phyloP scores from a whole-genome alignment of 2,888 invertebrate genomes.

The Drosophila anomelani region DNA sequence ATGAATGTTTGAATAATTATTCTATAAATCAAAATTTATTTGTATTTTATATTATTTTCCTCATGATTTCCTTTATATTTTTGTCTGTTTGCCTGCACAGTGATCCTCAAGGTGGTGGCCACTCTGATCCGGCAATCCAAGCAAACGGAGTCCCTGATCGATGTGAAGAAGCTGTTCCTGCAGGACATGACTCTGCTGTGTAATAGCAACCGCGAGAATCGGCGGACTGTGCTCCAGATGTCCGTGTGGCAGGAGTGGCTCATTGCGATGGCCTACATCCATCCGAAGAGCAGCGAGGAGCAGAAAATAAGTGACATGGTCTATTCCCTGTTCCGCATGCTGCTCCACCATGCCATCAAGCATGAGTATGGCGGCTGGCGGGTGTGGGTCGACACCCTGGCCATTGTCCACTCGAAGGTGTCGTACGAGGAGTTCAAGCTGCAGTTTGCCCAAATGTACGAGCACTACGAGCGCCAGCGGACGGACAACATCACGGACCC shows the following conservation, averaged over 20 bases:
- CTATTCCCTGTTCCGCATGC: constrained; percentile 97
- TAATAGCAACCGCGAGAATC: constrained; percentile 98
- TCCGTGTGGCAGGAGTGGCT: constrained; percentile 99
- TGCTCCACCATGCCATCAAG: constrained; percentile 99
- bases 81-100: constrained; percentile 85
- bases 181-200: constrained; percentile 99
- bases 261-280: constrained; percentile 99
- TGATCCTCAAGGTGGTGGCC: constrained; percentile 99
- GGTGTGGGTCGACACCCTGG: constrained; percentile 99
- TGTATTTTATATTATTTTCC: not conserved
- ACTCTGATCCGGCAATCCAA: constrained; percentile 98
- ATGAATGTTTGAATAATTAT: not conserved
- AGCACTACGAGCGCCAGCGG: constrained; percentile 96
- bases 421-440: constrained; percentile 99
- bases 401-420: constrained; percentile 99
- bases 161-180: constrained; percentile 97
- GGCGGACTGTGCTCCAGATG: constrained; percentile 99
- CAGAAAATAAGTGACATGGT: constrained; percentile 99
- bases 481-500: constrained; percentile 98
- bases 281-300: constrained; percentile 97
- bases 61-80: not conserved
- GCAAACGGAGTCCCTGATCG: constrained; percentile 94
- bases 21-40: not conserved
- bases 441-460: constrained; percentile 98
- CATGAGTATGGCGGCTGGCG: constrained; percentile 99